phyloP scores from a whole-genome alignment of 2,888 invertebrate genomes.

The Sisyra terminalis region DNA sequence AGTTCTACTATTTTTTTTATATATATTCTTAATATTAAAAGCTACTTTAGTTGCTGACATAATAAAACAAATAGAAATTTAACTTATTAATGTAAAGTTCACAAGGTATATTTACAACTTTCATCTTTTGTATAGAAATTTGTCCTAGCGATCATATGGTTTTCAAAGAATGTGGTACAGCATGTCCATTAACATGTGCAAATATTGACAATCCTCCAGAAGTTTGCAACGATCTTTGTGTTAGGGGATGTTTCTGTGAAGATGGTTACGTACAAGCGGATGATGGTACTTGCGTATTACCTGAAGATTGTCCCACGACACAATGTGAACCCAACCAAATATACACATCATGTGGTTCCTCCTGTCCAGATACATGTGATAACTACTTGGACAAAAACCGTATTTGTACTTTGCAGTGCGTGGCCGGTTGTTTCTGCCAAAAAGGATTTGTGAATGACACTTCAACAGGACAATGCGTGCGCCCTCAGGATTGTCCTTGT shows the following conservation, averaged over 20 bases:
- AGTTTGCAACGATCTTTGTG: background rate
- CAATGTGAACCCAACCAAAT: background rate
- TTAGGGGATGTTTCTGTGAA: background rate
- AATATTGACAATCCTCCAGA: background rate
- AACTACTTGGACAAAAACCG: background rate
- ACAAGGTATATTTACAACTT: too few relatives aligned
- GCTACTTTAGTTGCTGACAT: too few relatives aligned
- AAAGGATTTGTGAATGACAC: background rate
- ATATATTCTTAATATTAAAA: too few relatives aligned
- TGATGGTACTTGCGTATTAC: too few relatives aligned
- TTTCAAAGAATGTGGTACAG: slow-evolving; percentile 2
- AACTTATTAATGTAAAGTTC: too few relatives aligned
- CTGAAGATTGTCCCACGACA: too few relatives aligned
- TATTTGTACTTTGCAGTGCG: background rate
- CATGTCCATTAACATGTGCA: background rate
- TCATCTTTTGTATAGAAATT: background rate
- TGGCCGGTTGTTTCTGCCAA: background rate
- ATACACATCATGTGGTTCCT: background rate
- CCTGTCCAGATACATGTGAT: background rate
- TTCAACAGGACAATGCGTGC: background rate
- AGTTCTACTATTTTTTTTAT: too few relatives aligned
- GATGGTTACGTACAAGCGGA: background rate
- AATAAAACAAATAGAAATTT: too few relatives aligned
- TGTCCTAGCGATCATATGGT: background rate
- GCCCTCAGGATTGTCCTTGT: background rate